Evolutionary conservation across 2,888 invertebrate genomes (phyloP).

Genomic region (Ametastegia equiseti): DNA sequence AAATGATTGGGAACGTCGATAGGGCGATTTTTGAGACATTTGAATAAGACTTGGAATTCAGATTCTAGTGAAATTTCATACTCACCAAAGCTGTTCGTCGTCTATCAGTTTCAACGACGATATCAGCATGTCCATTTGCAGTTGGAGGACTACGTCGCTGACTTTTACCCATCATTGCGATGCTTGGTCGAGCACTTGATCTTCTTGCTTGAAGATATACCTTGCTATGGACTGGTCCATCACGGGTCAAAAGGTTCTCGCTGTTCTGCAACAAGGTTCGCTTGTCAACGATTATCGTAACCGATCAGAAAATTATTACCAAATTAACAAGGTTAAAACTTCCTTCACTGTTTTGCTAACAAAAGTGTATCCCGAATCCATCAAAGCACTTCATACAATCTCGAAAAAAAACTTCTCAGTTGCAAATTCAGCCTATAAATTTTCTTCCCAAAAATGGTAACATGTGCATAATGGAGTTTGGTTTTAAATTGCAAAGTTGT

Average conservation of each 20-base stretch:
- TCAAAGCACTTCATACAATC: too few relatives aligned
- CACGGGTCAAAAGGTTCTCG: conserved; percentile 66
- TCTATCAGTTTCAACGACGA: conserved; percentile 67
- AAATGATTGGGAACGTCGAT: too few relatives aligned
- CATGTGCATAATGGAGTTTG: too few relatives aligned
- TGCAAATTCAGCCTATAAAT: too few relatives aligned
- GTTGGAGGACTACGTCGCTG: conserved; percentile 58
- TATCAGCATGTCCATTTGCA: conserved; percentile 66
- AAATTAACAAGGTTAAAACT: not conserved
- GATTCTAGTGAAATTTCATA: too few relatives aligned
- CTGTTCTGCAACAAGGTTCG: conserved; percentile 73
- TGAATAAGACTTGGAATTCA: not conserved
- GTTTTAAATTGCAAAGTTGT: too few relatives aligned
- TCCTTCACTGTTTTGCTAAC: not conserved
- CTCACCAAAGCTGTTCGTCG: conserved; percentile 76
- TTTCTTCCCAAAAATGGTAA: too few relatives aligned
- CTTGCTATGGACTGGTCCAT: conserved; percentile 30
- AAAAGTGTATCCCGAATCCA: not conserved
- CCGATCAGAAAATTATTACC: not conserved
- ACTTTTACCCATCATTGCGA: not conserved
- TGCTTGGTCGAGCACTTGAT: conserved; percentile 31
- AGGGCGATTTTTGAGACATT: too few relatives aligned
- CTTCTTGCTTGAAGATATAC: conserved; percentile 30
- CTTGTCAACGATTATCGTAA: conserved; percentile 63
- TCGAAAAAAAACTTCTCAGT: too few relatives aligned